Evolutionary conservation across 2,113 vertebrate species (phyloP), one percentile per base, ranked within the genome.

Genomic region (Proterorhinus semilunaris): DNA sequence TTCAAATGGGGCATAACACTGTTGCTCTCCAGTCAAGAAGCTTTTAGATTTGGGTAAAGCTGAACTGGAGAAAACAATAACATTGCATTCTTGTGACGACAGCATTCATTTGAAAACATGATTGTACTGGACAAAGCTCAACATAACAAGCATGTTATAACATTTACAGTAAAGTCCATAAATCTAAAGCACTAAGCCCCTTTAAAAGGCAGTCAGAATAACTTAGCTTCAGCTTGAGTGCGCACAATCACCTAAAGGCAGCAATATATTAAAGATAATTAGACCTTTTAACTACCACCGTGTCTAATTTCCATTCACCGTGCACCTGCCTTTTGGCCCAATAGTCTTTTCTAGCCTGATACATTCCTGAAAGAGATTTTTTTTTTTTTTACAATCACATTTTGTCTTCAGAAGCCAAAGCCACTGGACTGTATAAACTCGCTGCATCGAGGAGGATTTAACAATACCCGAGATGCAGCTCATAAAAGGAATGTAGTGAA

Each of bases 381-480:
- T 47, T 54, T 68, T 78, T 72, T 80, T 21, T 59, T 6, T 71
- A 86, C 51, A 64, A 83, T 81, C 62, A 68, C 66, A 76, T 50
- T 53, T 36, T 74, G 15, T 71, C 63, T 44, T 2, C 57, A 61
- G 27, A 36, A 36, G 55, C 36, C 57, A 48, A 78, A 66, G 27
- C 47, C 61, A 65, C 57, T 57, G 42, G 36, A 42, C 65, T 51
- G 53, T 43, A 44, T 13, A 36, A 36, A 36, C 47, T 65, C 46
- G 44, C 12, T 47, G 50, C 59, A 61, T 53, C 51, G 36, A 61
- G 68, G 66, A 55, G 76, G 44, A 27, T 68, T 53, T 51, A 46
- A 43, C 62, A 21, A 15, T 47, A 6, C 36, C 65, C 0, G 2
- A 13, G 57, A 47, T 15, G 47, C 51, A 21, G 45, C 10, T 5